Conservation (phyloP, 2,797 vertebrate species). For the Thalassophryne amazonica region DNA sequence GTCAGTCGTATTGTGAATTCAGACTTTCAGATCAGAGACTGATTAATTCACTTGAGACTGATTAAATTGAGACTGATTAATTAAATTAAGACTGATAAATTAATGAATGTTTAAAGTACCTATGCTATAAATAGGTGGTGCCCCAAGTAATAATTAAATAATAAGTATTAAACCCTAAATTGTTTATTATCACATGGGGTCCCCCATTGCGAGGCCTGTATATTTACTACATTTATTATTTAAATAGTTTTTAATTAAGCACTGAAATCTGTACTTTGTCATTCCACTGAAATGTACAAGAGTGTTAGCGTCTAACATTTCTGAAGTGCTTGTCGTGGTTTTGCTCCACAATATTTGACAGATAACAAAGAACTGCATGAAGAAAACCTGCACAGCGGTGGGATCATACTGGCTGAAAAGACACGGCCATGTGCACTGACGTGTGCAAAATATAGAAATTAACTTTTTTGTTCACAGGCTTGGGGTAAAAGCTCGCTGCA, state of each 20-base stretch:
- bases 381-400: slow-evolving; percentile 44
- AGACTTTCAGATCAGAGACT: no score
- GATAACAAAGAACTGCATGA: slow-evolving; percentile 53
- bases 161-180: no score
- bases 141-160: no score
- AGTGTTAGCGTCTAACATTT: slow-evolving; percentile 49
- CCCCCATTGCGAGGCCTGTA: no score
- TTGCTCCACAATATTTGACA: slow-evolving; percentile 27
- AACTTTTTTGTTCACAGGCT: slow-evolving; percentile 7
- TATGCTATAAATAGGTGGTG: no score
- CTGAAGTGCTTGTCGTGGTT: slow-evolving; percentile 53
- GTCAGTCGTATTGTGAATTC: no score
- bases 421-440: no score
- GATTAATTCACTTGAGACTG: no score
- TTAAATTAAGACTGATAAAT: no score
- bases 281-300: slow-evolving; percentile 40
- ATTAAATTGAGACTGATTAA: no score
- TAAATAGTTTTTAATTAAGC: slow-evolving; percentile 63
- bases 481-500: slow-evolving; percentile 31
- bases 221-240: slow-evolving; percentile 53
- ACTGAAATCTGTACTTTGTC: slow-evolving; percentile 44
- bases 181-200: no score
- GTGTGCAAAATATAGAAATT: slow-evolving; percentile 39
- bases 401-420: slow-evolving; percentile 35
- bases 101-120: no score